Evolutionary conservation across 2,113 vertebrate genomes (phyloP).

Genomic region (Macquaria ambigua): DNA sequence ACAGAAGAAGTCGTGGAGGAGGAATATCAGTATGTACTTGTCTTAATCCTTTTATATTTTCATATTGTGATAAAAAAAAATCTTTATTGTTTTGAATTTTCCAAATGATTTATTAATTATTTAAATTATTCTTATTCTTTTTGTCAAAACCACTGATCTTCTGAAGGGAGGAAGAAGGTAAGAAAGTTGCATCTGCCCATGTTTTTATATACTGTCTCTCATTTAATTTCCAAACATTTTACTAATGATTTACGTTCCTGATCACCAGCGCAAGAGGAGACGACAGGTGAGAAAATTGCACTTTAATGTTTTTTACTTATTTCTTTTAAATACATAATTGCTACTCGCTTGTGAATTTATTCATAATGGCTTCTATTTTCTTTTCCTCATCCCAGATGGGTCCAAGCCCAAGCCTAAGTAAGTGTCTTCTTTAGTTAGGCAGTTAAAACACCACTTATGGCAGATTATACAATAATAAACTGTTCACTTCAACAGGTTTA

Average conservation of each 20-base stretch:
- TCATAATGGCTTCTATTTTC: background rate
- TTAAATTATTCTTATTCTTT: background rate
- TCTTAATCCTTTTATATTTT: background rate
- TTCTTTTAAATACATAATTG: background rate
- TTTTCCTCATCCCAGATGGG: slow-evolving; percentile 71
- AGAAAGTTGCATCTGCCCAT: slow-evolving; percentile 18
- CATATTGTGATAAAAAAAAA: background rate
- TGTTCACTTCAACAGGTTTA: slow-evolving; percentile 71
- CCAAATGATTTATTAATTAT: background rate
- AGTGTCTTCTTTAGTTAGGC: slow-evolving; percentile 35
- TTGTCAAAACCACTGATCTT: slow-evolving; percentile 10
- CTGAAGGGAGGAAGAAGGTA: slow-evolving; percentile 80
- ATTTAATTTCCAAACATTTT: background rate
- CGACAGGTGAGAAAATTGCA: slow-evolving; percentile 19
- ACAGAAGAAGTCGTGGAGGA: slow-evolving; percentile 77
- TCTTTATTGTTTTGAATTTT: background rate
- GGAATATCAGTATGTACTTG: slow-evolving; percentile 77
- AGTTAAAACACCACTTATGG: background rate
- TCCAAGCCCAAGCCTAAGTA: slow-evolving; percentile 85
- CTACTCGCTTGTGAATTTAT: background rate
- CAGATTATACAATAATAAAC: background rate
- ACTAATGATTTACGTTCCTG: slow-evolving; percentile 19
- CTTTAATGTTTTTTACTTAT: background rate
- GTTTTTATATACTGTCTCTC: background rate
- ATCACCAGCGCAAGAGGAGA: slow-evolving; percentile 50